These are phyloP conservation scores for Nesometra sesokonis DNA, from an alignment of 35 echinoderm and acorn worm species.

Conservation along the genomic window DNA sequence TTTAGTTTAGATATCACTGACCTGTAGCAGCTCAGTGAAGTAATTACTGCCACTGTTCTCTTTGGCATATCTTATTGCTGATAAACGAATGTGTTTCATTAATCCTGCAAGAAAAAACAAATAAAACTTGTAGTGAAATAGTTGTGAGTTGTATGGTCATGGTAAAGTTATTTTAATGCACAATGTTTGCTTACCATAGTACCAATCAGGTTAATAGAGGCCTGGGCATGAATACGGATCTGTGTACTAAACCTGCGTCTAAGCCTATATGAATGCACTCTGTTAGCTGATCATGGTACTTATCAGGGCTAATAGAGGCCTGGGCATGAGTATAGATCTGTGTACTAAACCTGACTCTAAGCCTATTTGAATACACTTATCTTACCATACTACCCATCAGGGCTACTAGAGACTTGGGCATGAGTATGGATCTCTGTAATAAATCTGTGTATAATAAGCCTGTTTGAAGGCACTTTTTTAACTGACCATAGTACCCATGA, in stretches of 20 bases:
- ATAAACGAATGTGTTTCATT: slow-evolving; percentile 33
- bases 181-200: slow-evolving; percentile 43
- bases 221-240: slow-evolving; percentile 63
- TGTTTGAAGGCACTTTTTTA: too few species aligned
- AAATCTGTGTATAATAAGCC: too few species aligned
- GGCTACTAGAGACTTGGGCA: slow-evolving; percentile 40
- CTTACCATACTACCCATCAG: slow-evolving; percentile 62
- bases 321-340: slow-evolving; percentile 75
- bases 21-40: slow-evolving; percentile 32
- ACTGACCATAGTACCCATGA: slow-evolving; percentile 59
- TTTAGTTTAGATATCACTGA: neutral
- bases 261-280: too few species aligned
- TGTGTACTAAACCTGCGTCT: too few species aligned
- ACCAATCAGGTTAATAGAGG: slow-evolving; percentile 26
- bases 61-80: slow-evolving; percentile 8
- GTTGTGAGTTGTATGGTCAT: neutral
- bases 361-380: neutral
- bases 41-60: slow-evolving; percentile 27
- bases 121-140: neutral
- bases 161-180: too few species aligned
- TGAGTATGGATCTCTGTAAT: slow-evolving; percentile 72
- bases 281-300: slow-evolving; percentile 48
- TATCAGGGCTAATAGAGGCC: slow-evolving; percentile 22
- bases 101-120: slow-evolving; percentile 3
- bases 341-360: too few species aligned